Evolutionary conservation across 2,113 vertebrate genomes (phyloP).

Genomic region (Steatornis caripensis): DNA sequence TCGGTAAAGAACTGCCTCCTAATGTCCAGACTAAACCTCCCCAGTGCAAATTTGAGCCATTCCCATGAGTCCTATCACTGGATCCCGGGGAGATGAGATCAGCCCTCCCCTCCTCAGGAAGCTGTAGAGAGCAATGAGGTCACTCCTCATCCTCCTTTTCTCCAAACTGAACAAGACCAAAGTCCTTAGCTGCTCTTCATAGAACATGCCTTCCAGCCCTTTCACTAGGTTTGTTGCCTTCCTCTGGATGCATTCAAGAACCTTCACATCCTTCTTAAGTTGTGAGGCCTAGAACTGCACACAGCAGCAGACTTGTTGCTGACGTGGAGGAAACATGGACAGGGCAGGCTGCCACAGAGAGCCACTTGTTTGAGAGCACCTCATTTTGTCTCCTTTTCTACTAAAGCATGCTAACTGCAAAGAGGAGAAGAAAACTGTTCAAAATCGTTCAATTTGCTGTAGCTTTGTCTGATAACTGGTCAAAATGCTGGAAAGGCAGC

Average conservation of each 20-base stretch:
- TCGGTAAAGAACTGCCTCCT: background rate
- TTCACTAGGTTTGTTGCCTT: background rate
- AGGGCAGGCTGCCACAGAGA: accelerated
- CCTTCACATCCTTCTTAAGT: background rate
- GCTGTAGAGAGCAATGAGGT: background rate
- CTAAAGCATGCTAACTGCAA: background rate
- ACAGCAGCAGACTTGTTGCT: background rate
- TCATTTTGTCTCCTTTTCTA: background rate
- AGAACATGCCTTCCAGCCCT: background rate
- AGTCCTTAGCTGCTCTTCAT: background rate
- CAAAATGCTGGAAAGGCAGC: background rate
- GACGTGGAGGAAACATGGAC: background rate
- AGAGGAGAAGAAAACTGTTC: background rate
- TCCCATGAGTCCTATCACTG: accelerated
- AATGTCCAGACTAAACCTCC: background rate
- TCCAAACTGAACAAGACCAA: background rate
- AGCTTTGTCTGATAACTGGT: background rate
- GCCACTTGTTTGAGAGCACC: background rate
- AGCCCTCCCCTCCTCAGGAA: background rate
- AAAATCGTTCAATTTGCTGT: background rate
- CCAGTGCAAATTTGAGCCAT: background rate
- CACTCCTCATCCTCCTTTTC: background rate
- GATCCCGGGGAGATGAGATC: background rate
- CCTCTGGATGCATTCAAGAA: background rate
- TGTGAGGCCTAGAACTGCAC: background rate